A percentile compares a stretch with the other conserved stretches of the same genome.
Conservation (phyloP, 2,888 invertebrate genomes). For the Melieria crassipennis region DNA sequence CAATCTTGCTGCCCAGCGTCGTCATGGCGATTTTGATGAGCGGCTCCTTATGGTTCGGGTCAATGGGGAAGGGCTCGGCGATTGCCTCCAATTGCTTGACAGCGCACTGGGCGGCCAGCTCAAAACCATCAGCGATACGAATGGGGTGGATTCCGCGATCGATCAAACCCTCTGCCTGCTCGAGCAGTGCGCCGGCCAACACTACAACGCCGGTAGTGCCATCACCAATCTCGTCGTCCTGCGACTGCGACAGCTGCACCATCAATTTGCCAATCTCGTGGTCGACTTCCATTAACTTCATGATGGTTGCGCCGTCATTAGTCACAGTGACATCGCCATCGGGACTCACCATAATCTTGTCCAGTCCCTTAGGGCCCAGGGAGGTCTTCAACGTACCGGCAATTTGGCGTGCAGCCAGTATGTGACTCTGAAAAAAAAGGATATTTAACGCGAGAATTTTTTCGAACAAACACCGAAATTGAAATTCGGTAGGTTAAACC, state of each 20-base stretch:
- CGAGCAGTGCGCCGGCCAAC: conserved; percentile 84
- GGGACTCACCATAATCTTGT: conserved; percentile 96
- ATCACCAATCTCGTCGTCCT: conserved; percentile 99
- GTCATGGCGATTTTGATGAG: conserved; percentile 97
- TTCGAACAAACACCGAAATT: not conserved
- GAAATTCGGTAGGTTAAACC: not conserved
- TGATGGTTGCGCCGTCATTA: conserved; percentile 99
- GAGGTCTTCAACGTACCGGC: conserved; percentile 91
- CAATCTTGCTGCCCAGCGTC: conserved; percentile 96
- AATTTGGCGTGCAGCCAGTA: conserved; percentile 94
- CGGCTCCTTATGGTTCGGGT: conserved; percentile 83
- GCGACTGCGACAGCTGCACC: conserved; percentile 97
- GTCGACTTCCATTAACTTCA: conserved; percentile 98
- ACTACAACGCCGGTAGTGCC: conserved; percentile 99
- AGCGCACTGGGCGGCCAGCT: conserved; percentile 92
- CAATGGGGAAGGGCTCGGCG: conserved; percentile 89
- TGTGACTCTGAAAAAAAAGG: conserved; percentile 84
- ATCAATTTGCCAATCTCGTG: conserved; percentile 98
- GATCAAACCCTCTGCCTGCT: conserved; percentile 90
- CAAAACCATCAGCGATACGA: conserved; percentile 98
- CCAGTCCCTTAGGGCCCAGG: conserved; percentile 95
- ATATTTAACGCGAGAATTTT: not conserved
- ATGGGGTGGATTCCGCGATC: conserved; percentile 99
- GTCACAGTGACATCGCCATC: conserved; percentile 98
- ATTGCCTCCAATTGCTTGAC: conserved; percentile 86